Evolutionary conservation across 2,797 vertebrate species (phyloP).

Genomic region (Passerculus sandwichensis): DNA sequence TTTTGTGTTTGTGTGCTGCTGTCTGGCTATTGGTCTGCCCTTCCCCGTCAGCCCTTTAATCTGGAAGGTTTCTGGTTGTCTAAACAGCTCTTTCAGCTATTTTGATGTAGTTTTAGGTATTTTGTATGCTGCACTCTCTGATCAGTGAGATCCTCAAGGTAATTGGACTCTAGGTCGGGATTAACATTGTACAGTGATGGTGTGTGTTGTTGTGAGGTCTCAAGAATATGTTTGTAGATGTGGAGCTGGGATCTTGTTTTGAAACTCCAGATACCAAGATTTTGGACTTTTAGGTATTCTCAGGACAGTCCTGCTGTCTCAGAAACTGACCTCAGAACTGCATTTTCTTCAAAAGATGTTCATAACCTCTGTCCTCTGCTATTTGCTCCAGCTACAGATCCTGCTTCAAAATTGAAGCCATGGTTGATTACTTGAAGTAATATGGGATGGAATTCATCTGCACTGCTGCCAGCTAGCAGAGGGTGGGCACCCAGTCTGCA

Average conservation of each 20-base stretch:
- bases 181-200: conserved; percentile 32
- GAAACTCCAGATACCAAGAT: neutral
- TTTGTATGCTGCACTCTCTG: conserved; percentile 32
- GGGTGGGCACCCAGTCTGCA: neutral
- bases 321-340: conserved; percentile 5
- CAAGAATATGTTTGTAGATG: neutral
- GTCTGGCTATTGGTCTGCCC: neutral
- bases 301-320: conserved; percentile 5
- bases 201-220: conserved; percentile 56
- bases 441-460: conserved; percentile 41
- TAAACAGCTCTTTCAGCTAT: neutral
- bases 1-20: neutral
- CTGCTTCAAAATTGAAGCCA: conserved; percentile 66
- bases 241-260: conserved; percentile 38
- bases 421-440: conserved; percentile 66
- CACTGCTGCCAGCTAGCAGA: neutral
- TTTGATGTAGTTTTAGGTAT: conserved; percentile 19
- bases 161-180: neutral
- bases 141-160: neutral
- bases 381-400: conserved; percentile 35
- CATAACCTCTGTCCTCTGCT: neutral
- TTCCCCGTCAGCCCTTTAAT: neutral
- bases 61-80: neutral
- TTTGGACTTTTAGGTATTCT: conserved; percentile 22
- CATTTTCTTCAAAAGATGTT: conserved; percentile 32